A percentile compares a stretch with the other conserved stretches of the same genome.
These are phyloP conservation scores for Bactericera cockerelli DNA, from an alignment of 1,140 invertebrate genomes.

Conservation along the genomic window DNA sequence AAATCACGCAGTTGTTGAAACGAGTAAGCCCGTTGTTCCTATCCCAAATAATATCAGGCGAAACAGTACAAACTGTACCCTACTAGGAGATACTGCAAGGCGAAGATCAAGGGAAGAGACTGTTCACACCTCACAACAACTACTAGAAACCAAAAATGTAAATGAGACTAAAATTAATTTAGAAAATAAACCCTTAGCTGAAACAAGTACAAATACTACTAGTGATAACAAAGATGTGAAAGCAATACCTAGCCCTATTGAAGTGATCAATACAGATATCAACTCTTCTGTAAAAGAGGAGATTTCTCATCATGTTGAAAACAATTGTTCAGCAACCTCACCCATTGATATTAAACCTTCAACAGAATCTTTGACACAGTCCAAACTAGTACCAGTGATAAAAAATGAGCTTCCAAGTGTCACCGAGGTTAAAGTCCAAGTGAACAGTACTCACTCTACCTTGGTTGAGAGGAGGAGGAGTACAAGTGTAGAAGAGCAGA, in stretches of 20 bases:
- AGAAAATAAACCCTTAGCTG: not conserved
- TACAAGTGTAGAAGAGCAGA: slow-evolving; percentile 14
- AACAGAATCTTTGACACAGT: slow-evolving; percentile 14
- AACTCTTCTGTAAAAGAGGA: too few relatives aligned
- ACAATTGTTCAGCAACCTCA: too few relatives aligned
- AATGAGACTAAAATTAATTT: not conserved
- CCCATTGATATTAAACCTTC: slow-evolving; percentile 7
- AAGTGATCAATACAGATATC: too few relatives aligned
- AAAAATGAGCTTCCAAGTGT: slow-evolving; percentile 15
- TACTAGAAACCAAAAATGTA: slow-evolving; percentile 2
- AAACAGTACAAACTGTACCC: slow-evolving; percentile 15
- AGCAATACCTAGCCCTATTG: not conserved
- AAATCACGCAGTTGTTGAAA: not conserved
- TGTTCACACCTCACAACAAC: slow-evolving; percentile 14
- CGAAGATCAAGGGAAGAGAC: slow-evolving; percentile 21
- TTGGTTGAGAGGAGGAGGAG: slow-evolving; percentile 23
- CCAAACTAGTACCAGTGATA: slow-evolving; percentile 21
- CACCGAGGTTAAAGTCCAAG: slow-evolving; percentile 22
- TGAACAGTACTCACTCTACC: slow-evolving; percentile 14
- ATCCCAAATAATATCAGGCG: slow-evolving; percentile 2
- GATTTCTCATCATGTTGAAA: too few relatives aligned
- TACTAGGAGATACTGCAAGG: slow-evolving; percentile 13
- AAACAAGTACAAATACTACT: slow-evolving; percentile 11
- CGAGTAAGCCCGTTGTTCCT: not conserved
- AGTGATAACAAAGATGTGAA: slow-evolving; percentile 16